Conservation (phyloP, 2,113 vertebrate species). For the Catharus bicknelli region DNA sequence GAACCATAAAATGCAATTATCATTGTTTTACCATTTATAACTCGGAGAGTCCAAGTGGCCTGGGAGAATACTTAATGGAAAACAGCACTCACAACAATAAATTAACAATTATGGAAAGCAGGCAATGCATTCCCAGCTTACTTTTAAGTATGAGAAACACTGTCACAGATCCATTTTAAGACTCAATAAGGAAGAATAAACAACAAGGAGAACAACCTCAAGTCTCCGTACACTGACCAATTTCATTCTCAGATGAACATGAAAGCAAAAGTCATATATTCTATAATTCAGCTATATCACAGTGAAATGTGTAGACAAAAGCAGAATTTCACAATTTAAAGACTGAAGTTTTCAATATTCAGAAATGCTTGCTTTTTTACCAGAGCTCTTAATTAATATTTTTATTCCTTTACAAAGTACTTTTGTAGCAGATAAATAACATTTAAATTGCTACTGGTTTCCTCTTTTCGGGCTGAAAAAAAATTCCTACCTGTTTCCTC, state of each 20-base stretch:
- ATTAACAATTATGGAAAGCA: slow-evolving; percentile 23
- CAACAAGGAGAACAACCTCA: background rate
- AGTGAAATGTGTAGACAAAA: background rate
- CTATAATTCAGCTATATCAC: background rate
- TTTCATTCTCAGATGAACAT: background rate
- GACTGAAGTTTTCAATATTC: background rate
- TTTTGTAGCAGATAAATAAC: background rate
- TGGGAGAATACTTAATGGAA: slow-evolving; percentile 13
- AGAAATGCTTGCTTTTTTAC: background rate
- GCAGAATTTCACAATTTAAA: background rate
- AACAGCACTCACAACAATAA: slow-evolving; percentile 23
- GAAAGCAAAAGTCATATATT: slow-evolving; percentile 6
- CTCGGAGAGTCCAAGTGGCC: background rate
- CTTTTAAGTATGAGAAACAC: background rate
- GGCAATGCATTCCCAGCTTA: background rate
- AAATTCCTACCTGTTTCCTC: slow-evolving; percentile 87
- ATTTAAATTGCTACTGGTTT: too few relatives aligned
- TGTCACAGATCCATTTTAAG: background rate
- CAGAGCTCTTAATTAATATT: background rate
- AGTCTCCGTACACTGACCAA: background rate
- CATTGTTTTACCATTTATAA: background rate
- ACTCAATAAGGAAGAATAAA: background rate
- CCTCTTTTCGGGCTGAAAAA: background rate
- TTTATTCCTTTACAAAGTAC: background rate
- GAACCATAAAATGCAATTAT: slow-evolving; percentile 36